These are phyloP conservation scores for Takifugu bimaculatus DNA, from an alignment of 2,113 vertebrate species.

Conservation along the genomic window DNA sequence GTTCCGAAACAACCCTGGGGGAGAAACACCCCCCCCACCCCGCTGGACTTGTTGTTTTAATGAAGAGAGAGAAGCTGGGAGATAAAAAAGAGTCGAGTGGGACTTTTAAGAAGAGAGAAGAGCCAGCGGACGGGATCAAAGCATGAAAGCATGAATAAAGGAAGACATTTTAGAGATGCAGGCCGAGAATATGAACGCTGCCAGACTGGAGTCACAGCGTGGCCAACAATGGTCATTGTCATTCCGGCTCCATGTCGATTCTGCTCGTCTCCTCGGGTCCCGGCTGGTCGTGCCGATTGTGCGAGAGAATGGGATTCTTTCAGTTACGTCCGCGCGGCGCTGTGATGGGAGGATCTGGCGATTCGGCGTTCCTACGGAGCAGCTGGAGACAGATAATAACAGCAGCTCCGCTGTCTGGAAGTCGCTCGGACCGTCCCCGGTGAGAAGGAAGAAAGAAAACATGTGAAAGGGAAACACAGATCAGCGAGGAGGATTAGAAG, in stretches of 20 bases:
- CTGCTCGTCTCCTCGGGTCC: slow-evolving; percentile 45
- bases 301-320: slow-evolving; percentile 43
- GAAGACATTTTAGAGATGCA: slow-evolving; percentile 34
- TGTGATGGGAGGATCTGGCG: slow-evolving; percentile 43
- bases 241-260: slow-evolving; percentile 50
- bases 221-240: slow-evolving; percentile 53
- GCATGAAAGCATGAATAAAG: slow-evolving; percentile 39
- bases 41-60: slow-evolving; percentile 43
- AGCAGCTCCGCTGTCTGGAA: slow-evolving; percentile 40
- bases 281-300: slow-evolving; percentile 51
- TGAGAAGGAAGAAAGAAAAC: slow-evolving; percentile 25
- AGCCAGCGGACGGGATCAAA: slow-evolving; percentile 38
- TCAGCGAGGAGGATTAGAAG: slow-evolving; percentile 48
- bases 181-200: slow-evolving; percentile 48
- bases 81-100: slow-evolving; percentile 13
- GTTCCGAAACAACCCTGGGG: slow-evolving; percentile 61
- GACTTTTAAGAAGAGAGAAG: slow-evolving; percentile 15
- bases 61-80: slow-evolving; percentile 37
- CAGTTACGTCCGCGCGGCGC: slow-evolving; percentile 32
- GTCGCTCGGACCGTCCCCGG: slow-evolving; percentile 13
- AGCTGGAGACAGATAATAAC: slow-evolving; percentile 55
- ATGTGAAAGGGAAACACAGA: slow-evolving; percentile 28
- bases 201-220: slow-evolving; percentile 31
- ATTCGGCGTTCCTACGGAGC: slow-evolving; percentile 33
- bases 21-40: slow-evolving; percentile 18